phyloP scores from a whole-genome alignment of 2,888 invertebrate species.

The Luperina testacea region DNA sequence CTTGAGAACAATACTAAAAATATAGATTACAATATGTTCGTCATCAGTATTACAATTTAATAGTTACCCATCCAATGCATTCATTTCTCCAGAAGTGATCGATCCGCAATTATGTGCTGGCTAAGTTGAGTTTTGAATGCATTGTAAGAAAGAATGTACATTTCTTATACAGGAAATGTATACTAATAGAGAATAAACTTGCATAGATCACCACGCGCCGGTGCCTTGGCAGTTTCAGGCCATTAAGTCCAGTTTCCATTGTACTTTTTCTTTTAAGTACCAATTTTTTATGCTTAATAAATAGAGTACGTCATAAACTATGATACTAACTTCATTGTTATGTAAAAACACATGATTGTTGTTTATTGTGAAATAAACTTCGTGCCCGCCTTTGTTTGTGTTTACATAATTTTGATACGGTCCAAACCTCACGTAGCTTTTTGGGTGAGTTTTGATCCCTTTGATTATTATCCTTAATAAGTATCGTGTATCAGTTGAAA shows the following conservation, averaged over 20 bases:
- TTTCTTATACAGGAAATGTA: too few species aligned
- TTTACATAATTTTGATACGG: background rate
- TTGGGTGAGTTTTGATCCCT: background rate
- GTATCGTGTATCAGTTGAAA: background rate
- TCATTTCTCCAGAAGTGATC: too few species aligned
- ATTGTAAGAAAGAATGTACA: too few species aligned
- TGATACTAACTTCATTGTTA: background rate
- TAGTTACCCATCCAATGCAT: too few species aligned
- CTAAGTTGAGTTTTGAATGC: too few species aligned
- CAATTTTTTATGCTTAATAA: slow-evolving; percentile 16
- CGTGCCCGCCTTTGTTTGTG: background rate
- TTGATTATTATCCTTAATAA: slow-evolving; percentile 2
- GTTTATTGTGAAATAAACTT: slow-evolving; percentile 11
- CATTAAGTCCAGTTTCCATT: background rate
- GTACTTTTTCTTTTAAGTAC: slow-evolving; percentile 1
- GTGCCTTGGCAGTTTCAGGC: background rate
- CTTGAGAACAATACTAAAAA: too few species aligned
- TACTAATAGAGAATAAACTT: slow-evolving; percentile 1
- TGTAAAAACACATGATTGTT: slow-evolving; percentile 4
- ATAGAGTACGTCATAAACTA: background rate
- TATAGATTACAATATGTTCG: too few species aligned
- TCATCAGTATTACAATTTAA: too few species aligned
- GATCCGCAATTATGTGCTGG: too few species aligned
- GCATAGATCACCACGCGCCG: background rate
- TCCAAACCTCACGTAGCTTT: background rate